These are phyloP conservation scores for Epizoanthus rinbou DNA, from an alignment of 92 coral and sea anemone genomes.

Conservation along the genomic window DNA sequence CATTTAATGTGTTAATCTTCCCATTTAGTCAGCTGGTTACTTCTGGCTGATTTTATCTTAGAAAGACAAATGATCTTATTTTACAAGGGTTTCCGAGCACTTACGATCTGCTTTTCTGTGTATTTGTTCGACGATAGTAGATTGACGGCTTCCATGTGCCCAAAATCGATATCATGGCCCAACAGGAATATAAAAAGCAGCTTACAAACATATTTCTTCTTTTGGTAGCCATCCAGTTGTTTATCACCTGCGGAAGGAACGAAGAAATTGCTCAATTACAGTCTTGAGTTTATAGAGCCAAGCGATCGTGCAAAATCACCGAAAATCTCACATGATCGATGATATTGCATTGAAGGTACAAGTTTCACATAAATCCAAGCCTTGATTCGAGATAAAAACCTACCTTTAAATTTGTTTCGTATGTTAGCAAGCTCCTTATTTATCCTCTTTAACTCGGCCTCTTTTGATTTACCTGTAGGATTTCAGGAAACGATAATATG, in stretches of 20 bases:
- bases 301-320: slow-evolving; percentile 13
- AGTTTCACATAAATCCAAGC: slow-evolving; percentile 2
- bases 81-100: slow-evolving; percentile 28
- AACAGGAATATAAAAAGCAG: slow-evolving; percentile 91
- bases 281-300: not conserved
- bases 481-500: not conserved
- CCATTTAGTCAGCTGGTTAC: not conserved
- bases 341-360: not conserved
- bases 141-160: slow-evolving; percentile 99
- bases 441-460: slow-evolving; percentile 94
- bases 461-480: slow-evolving; percentile 92
- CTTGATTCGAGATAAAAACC: slow-evolving; percentile 25
- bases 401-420: slow-evolving; percentile 98
- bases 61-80: not conserved
- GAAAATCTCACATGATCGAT: not conserved
- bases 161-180: slow-evolving; percentile 98
- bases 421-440: slow-evolving; percentile 99
- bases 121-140: slow-evolving; percentile 95
- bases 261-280: not conserved
- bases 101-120: slow-evolving; percentile 98
- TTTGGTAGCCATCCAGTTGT: slow-evolving; percentile 97
- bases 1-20: not conserved
- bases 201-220: slow-evolving; percentile 97
- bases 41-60: not conserved
- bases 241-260: slow-evolving; percentile 79